These are phyloP conservation scores for Bombus huntii DNA, from an alignment of 1,140 invertebrate species.

Conservation along the genomic window DNA sequence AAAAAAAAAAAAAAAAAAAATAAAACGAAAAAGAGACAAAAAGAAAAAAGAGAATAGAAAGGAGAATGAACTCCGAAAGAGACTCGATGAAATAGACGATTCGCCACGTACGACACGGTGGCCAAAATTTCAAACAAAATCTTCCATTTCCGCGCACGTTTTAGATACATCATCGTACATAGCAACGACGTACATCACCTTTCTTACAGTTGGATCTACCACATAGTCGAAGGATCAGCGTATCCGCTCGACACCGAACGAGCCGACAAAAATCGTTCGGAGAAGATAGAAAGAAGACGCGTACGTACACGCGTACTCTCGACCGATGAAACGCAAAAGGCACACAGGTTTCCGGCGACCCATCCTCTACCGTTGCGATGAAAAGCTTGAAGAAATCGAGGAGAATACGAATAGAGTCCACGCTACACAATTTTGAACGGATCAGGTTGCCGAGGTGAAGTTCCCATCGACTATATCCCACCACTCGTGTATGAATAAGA, in stretches of 20 bases:
- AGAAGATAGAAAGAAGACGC: background rate
- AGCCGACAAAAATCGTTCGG: background rate
- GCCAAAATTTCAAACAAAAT: slow-evolving; percentile 13
- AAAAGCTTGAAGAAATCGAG: background rate
- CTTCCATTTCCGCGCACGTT: slow-evolving; percentile 49
- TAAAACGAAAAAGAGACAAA: no score
- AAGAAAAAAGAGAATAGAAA: background rate
- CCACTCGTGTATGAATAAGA: no score
- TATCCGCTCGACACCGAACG: slow-evolving; percentile 2
- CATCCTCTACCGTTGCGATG: background rate
- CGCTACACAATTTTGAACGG: background rate
- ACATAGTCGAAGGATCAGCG: slow-evolving; percentile 21
- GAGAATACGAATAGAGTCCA: background rate
- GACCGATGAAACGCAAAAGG: background rate
- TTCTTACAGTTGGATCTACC: slow-evolving; percentile 39
- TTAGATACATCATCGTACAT: background rate
- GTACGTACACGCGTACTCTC: background rate
- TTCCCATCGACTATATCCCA: no score
- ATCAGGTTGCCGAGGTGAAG: background rate
- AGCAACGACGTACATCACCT: background rate
- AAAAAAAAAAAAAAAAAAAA: background rate
- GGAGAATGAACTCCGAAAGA: background rate
- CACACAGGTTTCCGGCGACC: background rate
- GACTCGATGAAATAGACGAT: slow-evolving; percentile 14
- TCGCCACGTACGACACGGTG: background rate